Evolutionary conservation across 1,140 invertebrate species (phyloP), one percentile per base, ranked within the genome.

Genomic region (Drosophila auraria): DNA sequence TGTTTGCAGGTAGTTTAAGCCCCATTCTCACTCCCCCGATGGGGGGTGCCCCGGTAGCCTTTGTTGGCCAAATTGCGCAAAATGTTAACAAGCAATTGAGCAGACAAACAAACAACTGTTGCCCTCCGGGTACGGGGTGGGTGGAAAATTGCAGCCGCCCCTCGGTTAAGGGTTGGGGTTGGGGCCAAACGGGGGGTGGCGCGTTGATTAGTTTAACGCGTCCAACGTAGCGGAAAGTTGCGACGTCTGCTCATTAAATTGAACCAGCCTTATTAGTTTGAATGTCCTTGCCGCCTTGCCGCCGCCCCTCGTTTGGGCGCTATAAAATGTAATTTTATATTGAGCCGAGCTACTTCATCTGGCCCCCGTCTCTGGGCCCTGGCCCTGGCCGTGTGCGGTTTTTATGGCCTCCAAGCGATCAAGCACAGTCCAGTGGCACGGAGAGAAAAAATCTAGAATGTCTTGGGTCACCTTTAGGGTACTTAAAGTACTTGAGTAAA

Each of bases 61-160:
- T 44, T 71, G 59, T 57, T 83, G 51, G 70, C 83, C 79, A 90
- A 90, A 90, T 90, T 90, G 86, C 87, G 72, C 79, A 90, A 89
- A 90, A 90, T 90, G 86, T 90, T 90, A 90, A 90, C 86, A 90
- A 90, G 86, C 87, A 90, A 90, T 90, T 90, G 86, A 90, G 86
- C 86, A 90, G 79, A 91, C 86, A 86, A 90, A 87, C 86, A 90
- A 90, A 90, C 87, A 86, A 86, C 76, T 86, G 78, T 90, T 79
- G 77, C 68, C 42, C 20, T 33, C 33, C 40, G 42, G 62, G 42
- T 33, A 17, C 40, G 42, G 62, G 42, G 27, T 54, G 40, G 40
- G 47, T 25, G 33, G 50, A 57, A 57, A 57, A 57, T 40, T 57
- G 54, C 54, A 57, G 54, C 14, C 14, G 15, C 15, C 3, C 15